These are phyloP conservation scores for Leptinotarsa rubiginosa DNA, from an alignment of 2,888 invertebrate genomes.

Conservation along the genomic window DNA sequence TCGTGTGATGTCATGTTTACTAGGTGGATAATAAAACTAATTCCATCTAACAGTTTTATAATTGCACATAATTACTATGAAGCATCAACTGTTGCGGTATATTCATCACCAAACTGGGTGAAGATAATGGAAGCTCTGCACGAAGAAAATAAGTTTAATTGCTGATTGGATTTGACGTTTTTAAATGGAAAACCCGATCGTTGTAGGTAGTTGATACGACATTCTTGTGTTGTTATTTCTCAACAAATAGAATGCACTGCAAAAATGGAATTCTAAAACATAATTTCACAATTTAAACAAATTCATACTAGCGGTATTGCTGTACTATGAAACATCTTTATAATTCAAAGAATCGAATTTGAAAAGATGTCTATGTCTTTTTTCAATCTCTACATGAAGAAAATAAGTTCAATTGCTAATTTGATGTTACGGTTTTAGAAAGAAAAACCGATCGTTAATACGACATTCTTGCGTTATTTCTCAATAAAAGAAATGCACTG, in stretches of 20 bases:
- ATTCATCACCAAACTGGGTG: conserved; percentile 41
- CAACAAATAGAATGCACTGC: not conserved
- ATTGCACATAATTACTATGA: conserved; percentile 35
- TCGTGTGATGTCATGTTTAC: conserved; percentile 41
- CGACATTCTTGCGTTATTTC: not conserved
- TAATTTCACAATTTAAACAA: too few relatives aligned
- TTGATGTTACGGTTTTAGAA: not conserved
- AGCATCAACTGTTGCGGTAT: conserved; percentile 27
- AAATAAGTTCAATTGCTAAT: conserved; percentile 8
- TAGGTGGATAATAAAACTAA: conserved; percentile 41
- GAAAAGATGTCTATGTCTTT: not conserved
- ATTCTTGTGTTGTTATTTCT: not conserved
- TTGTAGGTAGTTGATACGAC: not conserved
- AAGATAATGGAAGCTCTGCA: conserved; percentile 37
- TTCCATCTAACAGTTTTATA: conserved; percentile 40
- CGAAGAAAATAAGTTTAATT: not conserved
- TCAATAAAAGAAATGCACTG: not conserved
- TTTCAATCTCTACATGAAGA: not conserved
- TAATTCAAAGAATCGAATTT: too few relatives aligned
- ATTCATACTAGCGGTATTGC: too few relatives aligned
- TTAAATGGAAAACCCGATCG: not conserved
- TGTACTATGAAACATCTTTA: too few relatives aligned
- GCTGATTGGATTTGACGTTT: conserved; percentile 11
- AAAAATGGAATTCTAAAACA: conserved; percentile 66
- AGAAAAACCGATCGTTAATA: not conserved